Evolutionary conservation across 2,797 vertebrate genomes (phyloP), one percentile per base, ranked within the genome.

Genomic region (Acestrorhynchus altus): DNA sequence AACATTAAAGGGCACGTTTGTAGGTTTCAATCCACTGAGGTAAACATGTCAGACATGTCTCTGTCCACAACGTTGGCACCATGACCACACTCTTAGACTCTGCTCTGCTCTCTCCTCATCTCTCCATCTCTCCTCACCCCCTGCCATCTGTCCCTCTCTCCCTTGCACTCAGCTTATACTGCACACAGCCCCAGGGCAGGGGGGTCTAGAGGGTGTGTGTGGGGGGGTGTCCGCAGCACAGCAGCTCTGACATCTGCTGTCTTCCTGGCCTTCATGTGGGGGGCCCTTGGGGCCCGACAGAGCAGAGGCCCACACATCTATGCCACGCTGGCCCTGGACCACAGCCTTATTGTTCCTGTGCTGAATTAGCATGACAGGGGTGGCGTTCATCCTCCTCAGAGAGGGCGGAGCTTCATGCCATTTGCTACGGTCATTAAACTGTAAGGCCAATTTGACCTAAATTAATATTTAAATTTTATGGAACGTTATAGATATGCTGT

Each of bases 401-500:
- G 74, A 68, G 64, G 66, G 67, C 39, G 40, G 73, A 51, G 68
- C 70, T 82, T 76, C 22, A 18, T 84, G 78, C 73, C 77, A 83
- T 84, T 86, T 77, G 76, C 69, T 57, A 81, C 72, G 67, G 68
- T 82, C 78, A 67, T 79, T 84, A 68, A 73, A 60, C 82, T 86
- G 69, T 84, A 84, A 86, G 84, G 84, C 84, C 84, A 86, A 83
- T 84, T 84, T 84, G 81, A 82, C 81, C 83, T 82, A 78, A 84
- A 83, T 84, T 81, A 84, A 84, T 81, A 86, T 86, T 74, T 77
- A 81, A 79, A 84, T 84, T 82, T 56, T 65, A 65, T 74, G 72
- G 71, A 67, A 80, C 69, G 75, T 72, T 54, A 74, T 71, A 67
- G 59, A 65, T 61, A 49, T 57, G 22, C 59, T 13, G 51, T 77